phyloP scores from a whole-genome alignment of 2,797 vertebrate species.

The Sebastes iracundus region DNA sequence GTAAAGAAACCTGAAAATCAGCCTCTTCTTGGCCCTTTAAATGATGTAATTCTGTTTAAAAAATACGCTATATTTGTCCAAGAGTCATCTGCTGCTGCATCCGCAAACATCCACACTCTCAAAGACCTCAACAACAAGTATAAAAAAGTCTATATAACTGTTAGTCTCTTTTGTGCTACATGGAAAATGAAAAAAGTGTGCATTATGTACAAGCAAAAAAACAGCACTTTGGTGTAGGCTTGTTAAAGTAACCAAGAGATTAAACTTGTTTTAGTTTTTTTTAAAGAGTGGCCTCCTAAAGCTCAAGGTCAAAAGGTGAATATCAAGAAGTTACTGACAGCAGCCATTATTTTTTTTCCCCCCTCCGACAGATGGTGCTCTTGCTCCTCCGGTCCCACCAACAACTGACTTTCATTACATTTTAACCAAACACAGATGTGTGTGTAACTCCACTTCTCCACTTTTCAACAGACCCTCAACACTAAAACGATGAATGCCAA shows the following conservation, averaged over 20 bases:
- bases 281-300: slow-evolving; percentile 24
- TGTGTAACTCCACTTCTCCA: neutral
- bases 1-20: neutral
- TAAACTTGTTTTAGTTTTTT: slow-evolving; percentile 21
- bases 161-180: slow-evolving; percentile 42
- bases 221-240: slow-evolving; percentile 80
- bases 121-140: slow-evolving; percentile 49
- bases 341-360: neutral
- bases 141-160: slow-evolving; percentile 59
- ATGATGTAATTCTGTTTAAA: neutral
- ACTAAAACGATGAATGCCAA: neutral
- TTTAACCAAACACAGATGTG: neutral
- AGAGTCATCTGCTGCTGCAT: slow-evolving; percentile 5
- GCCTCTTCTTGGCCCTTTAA: neutral
- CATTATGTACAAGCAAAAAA: slow-evolving; percentile 70
- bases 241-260: slow-evolving; percentile 45
- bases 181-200: slow-evolving; percentile 65
- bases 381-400: slow-evolving; percentile 13
- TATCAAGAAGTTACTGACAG: slow-evolving; percentile 1
- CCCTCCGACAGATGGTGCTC: slow-evolving; percentile 26
- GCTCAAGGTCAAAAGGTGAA: neutral
- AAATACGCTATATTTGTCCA: neutral
- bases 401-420: neutral
- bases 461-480: slow-evolving; percentile 22
- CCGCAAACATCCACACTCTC: slow-evolving; percentile 33